Evolutionary conservation across 2,113 vertebrate genomes (phyloP), one percentile per base, ranked within the genome.

Genomic region (Chlorocebus sabaeus): DNA sequence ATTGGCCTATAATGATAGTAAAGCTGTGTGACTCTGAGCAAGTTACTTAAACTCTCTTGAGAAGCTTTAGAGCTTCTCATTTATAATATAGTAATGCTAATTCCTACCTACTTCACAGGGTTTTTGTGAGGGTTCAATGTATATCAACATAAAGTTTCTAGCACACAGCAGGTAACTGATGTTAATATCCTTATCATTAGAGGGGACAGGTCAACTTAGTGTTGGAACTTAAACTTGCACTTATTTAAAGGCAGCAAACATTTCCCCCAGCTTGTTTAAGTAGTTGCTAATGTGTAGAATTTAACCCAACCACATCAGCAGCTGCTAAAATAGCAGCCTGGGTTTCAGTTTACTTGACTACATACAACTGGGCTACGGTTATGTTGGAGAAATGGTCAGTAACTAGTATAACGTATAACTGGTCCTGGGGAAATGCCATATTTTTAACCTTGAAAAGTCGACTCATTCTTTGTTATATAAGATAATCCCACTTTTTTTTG

Each of bases 121-220:
- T 7, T 84, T 94, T 97, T 92, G 14, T 90, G 83, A 95, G 64
- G 48, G 9, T 90, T 80, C 94, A 94, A 87, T 43, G 38, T 43
- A 96, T 96, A 84, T 94, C n/a, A 87, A 73, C 87, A 88, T 90
- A 68, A 79, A 57, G 25, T 13, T 93, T 86, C 68, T 75, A 83
- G 45, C 67, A 84, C 32, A 92, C 32, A 85, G 45, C 79, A 92
- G 87, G 40, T 79, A 86, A 84, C 57, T 38, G 6, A 67, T 92
- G 32, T 90, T 95, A 97, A 75, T 91, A 81, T 13, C 5, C 6
- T 76, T 89, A 81, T 81, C 82, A 95, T 90, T 96, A 97, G 82
- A 97, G 5, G 11, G 73, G 11, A 90, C 78, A 90, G 38, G 23
- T 96, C 18, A 97, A 45, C 20, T 96, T 95, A 90, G 80, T 87